phyloP scores from a whole-genome alignment of 2,113 vertebrate genomes.

The Plotosus lineatus region DNA sequence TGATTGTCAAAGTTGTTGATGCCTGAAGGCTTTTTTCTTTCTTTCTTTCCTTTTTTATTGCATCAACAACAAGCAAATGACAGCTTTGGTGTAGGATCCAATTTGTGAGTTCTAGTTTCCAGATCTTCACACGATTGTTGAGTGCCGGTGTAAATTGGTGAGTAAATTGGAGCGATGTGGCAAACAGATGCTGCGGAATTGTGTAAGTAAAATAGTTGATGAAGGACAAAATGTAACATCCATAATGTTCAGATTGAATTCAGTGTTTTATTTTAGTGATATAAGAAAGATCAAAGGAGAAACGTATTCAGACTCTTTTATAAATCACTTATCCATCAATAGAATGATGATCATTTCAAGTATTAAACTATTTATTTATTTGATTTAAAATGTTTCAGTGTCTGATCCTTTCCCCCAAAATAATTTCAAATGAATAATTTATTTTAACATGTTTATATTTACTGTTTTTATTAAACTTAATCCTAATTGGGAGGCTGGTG shows the following conservation, averaged over 20 bases:
- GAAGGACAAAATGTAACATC: not conserved
- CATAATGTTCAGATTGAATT: not conserved
- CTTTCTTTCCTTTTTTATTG: not conserved
- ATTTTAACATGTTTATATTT: no score
- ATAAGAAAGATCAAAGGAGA: no score
- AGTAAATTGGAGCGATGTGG: not conserved
- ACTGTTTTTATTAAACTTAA: no score
- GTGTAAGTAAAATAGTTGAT: not conserved
- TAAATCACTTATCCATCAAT: no score
- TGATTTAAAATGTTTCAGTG: no score
- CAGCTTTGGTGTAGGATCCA: slow-evolving; percentile 24
- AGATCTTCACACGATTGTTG: slow-evolving; percentile 48
- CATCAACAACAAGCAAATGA: slow-evolving; percentile 12
- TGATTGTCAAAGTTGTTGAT: no score
- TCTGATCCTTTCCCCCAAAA: no score
- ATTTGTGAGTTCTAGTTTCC: slow-evolving; percentile 53
- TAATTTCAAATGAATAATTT: no score
- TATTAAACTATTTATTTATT: no score
- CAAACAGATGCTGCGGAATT: not conserved
- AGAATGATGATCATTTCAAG: no score
- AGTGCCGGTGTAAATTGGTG: not conserved
- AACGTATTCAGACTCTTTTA: no score
- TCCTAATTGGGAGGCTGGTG: no score
- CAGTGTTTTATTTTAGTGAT: not conserved
- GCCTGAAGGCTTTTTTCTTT: not conserved